Conservation (phyloP, 1,140 invertebrate species). For the Helicoverpa armigera region DNA sequence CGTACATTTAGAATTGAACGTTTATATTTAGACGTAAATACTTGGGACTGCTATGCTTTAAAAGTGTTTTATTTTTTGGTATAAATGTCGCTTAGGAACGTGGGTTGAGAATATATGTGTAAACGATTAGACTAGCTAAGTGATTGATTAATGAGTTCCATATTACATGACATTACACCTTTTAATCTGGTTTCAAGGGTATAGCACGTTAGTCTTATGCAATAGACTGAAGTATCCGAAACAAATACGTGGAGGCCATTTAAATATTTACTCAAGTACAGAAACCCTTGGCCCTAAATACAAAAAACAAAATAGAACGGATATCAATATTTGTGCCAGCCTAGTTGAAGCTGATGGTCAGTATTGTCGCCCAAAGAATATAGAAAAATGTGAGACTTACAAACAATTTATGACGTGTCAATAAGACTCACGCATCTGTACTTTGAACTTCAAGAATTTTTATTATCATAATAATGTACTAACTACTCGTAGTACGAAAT, state of each 20-base stretch:
- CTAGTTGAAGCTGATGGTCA: too few species aligned
- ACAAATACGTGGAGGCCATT: background rate
- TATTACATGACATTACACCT: too few species aligned
- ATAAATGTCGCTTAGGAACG: slow-evolving; percentile 17
- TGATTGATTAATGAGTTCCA: background rate
- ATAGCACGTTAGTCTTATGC: background rate
- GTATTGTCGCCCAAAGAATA: too few species aligned
- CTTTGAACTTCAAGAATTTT: too few species aligned
- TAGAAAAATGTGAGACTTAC: too few species aligned
- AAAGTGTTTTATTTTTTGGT: slow-evolving; percentile 36
- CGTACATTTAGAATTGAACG: slow-evolving; percentile 21
- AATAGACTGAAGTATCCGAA: background rate
- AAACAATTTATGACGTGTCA: too few species aligned
- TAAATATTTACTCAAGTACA: background rate
- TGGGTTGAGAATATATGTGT: background rate
- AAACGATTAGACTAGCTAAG: background rate
- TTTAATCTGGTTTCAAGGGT: too few species aligned
- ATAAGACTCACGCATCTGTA: too few species aligned
- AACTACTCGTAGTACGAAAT: too few species aligned
- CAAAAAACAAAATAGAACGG: background rate
- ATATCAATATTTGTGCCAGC: background rate
- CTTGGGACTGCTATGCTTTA: slow-evolving; percentile 1
- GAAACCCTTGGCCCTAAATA: slow-evolving; percentile 4
- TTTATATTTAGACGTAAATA: slow-evolving; percentile 40
- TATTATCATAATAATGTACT: too few species aligned